Percentiles rank a stretch among this genome's conserved stretches.
Evolutionary conservation across 2,797 vertebrate species (phyloP).

Genomic region (Oryzias sinensis): DNA sequence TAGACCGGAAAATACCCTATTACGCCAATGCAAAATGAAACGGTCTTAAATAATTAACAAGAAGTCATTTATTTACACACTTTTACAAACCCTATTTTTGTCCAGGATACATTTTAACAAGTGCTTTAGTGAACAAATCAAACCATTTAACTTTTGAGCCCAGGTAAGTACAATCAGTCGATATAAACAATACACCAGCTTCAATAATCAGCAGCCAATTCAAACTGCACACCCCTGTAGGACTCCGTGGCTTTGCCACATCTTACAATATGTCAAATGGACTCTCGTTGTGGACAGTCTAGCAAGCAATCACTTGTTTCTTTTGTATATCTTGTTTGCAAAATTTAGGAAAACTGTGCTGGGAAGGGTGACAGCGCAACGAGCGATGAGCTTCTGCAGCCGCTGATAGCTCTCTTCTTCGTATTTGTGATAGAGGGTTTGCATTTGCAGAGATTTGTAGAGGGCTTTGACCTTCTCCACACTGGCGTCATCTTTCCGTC

Average conservation of each 20-base stretch:
- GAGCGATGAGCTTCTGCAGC: constrained; percentile 81
- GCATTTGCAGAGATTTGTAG: constrained; percentile 82
- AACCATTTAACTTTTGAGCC: not conserved
- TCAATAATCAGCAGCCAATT: constrained; percentile 1
- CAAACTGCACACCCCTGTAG: not conserved
- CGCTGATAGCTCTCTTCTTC: constrained; percentile 87
- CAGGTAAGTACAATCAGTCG: not conserved
- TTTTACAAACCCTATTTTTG: not conserved
- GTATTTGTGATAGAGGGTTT: constrained; percentile 71
- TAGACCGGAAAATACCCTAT: constrained; percentile 4
- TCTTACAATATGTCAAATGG: not conserved
- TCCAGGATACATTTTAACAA: not conserved
- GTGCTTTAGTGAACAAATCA: no score
- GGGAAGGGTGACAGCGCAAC: constrained; percentile 78
- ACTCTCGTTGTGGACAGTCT: not conserved
- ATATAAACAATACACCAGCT: not conserved
- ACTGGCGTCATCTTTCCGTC: constrained; percentile 79
- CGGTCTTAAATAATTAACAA: constrained; percentile 1
- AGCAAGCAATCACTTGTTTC: constrained; percentile 81
- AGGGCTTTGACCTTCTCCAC: constrained; percentile 87
- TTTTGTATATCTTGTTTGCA: constrained; percentile 89
- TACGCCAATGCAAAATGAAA: constrained; percentile 40
- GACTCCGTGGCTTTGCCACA: not conserved
- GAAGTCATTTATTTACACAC: not conserved
- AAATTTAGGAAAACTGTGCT: constrained; percentile 84